Evolutionary conservation across 2,113 vertebrate species (phyloP).

Genomic region (Ameiurus melas): DNA sequence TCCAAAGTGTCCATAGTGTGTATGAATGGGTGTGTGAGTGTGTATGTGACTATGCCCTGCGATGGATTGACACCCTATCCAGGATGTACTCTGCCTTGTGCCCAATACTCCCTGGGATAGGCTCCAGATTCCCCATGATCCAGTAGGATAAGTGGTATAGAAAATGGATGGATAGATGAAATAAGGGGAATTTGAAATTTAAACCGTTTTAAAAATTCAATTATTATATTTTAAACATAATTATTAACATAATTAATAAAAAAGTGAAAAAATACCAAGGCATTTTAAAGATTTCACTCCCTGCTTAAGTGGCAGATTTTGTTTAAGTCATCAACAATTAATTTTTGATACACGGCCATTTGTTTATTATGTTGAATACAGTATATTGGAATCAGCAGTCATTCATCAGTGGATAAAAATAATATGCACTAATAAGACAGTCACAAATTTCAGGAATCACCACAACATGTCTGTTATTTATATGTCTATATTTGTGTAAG

Average conservation of each 20-base stretch:
- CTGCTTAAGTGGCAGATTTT: neutral
- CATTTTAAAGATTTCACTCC: neutral
- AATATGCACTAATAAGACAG: neutral
- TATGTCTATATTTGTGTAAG: neutral
- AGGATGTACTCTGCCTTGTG: too few species aligned
- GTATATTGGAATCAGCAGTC: neutral
- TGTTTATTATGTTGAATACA: neutral
- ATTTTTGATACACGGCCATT: neutral
- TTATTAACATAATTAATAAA: neutral
- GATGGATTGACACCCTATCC: too few species aligned
- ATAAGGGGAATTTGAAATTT: neutral
- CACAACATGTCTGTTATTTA: neutral
- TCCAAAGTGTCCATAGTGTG: too few species aligned
- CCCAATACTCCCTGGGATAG: too few species aligned
- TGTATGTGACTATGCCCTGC: too few species aligned
- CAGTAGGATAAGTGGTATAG: too few species aligned
- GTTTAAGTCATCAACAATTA: neutral
- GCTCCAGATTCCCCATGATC: too few species aligned
- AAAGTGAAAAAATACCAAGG: neutral
- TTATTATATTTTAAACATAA: neutral
- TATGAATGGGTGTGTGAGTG: too few species aligned
- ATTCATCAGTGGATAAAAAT: neutral
- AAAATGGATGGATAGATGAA: neutral
- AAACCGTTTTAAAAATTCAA: neutral
- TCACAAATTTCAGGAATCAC: neutral